A percentile compares a stretch with the other conserved stretches of the same genome.
Evolutionary conservation across 2,797 vertebrate species (phyloP).

Genomic region (Parauchenoglanis punctatus): DNA sequence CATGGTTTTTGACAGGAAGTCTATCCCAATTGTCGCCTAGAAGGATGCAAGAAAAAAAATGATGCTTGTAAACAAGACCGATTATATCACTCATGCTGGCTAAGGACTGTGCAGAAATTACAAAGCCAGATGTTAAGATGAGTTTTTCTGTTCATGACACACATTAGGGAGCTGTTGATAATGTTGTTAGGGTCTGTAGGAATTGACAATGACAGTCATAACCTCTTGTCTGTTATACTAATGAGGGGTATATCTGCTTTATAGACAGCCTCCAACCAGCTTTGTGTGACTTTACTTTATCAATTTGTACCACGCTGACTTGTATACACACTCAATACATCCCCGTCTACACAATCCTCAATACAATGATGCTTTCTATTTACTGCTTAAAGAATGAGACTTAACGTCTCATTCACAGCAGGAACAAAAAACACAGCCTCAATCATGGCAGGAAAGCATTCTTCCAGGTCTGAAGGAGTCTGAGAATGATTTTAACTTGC

Average conservation of each 20-base stretch:
- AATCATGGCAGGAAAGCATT: background rate
- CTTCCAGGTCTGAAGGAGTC: background rate
- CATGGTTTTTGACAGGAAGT: constrained; percentile 94
- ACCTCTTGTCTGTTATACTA: constrained; percentile 1
- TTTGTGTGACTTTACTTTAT: background rate
- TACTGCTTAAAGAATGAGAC: background rate
- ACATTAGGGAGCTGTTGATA: constrained; percentile 7
- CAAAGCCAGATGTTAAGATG: constrained; percentile 23
- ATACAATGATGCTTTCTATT: background rate
- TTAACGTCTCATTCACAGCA: background rate
- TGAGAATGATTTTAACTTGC: background rate
- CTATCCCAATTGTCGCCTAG: constrained; percentile 90
- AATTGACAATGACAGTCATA: constrained; percentile 15
- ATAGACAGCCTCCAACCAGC: background rate
- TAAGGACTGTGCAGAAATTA: background rate
- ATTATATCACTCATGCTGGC: constrained; percentile 6
- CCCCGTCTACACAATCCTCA: no score
- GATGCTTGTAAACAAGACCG: constrained; percentile 21
- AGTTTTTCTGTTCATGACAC: constrained; percentile 20
- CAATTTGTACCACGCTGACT: background rate
- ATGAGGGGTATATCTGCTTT: background rate
- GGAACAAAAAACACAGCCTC: background rate
- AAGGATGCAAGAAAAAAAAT: constrained; percentile 59
- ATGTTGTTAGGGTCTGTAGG: constrained; percentile 20
- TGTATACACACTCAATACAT: background rate